Evolutionary conservation across 2,113 vertebrate species (phyloP), one percentile per base, ranked within the genome.

Genomic region (Microtus richardsoni): DNA sequence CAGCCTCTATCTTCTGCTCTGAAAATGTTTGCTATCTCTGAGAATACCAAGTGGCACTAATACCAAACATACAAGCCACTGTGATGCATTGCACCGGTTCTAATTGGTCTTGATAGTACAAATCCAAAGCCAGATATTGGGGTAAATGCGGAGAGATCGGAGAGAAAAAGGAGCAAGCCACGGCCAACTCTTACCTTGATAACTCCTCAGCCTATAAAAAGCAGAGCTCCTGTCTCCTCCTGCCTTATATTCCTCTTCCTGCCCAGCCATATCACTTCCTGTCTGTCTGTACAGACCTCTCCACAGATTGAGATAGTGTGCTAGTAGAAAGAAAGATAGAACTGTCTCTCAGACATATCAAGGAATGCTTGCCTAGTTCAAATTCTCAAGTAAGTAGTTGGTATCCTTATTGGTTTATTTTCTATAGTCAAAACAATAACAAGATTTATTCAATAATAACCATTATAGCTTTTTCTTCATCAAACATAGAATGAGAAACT

Each of bases 401-500:
- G 1, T 88, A 75, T 83, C 28, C 21, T 94, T 41, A 13, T 14
- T 8, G 89, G 36, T 33, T 39, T 17, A 70, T 60, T 7, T 41
- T 64, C 54, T n/a, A 78, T 92, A 62, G 66, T 95, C 39, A 90
- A 96, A 92, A 79, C 26, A 75, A 74, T 21, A 71, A 62, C 70
- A 95, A 41, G 30, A 95, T 93, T 79, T 22, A 44, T 88, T 96
- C 93, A 60, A 24, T 85, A 94, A 79, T 93, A 96, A 84, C 86
- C 36, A 5, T 17, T 93, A 96, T 70, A 93, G 91, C 24, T 92
- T 96, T 96, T 62, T 80, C 95, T 98, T 66, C 70, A 93, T 77
- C 54, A 5, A 62, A 86, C 24, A 73, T 8, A 77, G 39, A 52
- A 75, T 97, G 97, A 98, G 92, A 96, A 98, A 97, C 92, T 91